Percentiles rank a stretch among this genome's conserved stretches.
Evolutionary conservation across 1,140 invertebrate species (phyloP).

Genomic region (Glossosoma conforme): DNA sequence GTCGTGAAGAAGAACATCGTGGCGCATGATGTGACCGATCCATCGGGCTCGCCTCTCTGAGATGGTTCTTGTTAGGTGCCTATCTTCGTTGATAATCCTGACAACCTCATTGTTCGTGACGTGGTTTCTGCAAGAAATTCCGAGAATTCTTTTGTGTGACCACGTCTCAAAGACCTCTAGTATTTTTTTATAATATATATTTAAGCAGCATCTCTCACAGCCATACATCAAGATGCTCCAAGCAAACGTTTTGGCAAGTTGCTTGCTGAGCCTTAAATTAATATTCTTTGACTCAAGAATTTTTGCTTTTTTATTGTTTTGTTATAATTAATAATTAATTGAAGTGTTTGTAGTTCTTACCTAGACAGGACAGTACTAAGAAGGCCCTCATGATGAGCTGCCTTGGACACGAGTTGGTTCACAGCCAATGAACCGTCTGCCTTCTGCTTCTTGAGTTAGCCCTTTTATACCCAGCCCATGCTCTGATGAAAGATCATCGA

Average conservation of each 20-base stretch:
- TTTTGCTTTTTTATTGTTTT: neutral
- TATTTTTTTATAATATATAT: neutral
- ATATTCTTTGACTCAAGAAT: neutral
- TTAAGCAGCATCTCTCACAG: neutral
- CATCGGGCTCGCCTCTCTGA: too few relatives aligned
- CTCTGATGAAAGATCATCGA: neutral
- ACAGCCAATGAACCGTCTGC: neutral
- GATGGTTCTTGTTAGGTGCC: too few relatives aligned
- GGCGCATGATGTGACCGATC: too few relatives aligned
- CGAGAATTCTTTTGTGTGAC: too few relatives aligned
- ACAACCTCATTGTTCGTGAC: too few relatives aligned
- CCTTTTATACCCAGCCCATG: conserved; percentile 1
- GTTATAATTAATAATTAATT: neutral
- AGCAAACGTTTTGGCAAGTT: neutral
- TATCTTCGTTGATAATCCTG: too few relatives aligned
- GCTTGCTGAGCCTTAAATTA: neutral
- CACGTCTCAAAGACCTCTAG: too few relatives aligned
- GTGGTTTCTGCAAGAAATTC: too few relatives aligned
- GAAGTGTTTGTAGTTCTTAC: conserved; percentile 6
- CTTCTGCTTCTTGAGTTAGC: neutral
- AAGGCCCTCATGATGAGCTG: conserved; percentile 25
- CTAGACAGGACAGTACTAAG: conserved; percentile 15
- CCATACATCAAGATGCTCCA: neutral
- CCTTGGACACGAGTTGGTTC: conserved; percentile 4
- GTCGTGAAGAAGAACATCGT: too few relatives aligned